Percentiles rank a stretch among this genome's conserved stretches.
phyloP scores from a whole-genome alignment of 1,140 invertebrate species.

The Anastatus disparis region DNA sequence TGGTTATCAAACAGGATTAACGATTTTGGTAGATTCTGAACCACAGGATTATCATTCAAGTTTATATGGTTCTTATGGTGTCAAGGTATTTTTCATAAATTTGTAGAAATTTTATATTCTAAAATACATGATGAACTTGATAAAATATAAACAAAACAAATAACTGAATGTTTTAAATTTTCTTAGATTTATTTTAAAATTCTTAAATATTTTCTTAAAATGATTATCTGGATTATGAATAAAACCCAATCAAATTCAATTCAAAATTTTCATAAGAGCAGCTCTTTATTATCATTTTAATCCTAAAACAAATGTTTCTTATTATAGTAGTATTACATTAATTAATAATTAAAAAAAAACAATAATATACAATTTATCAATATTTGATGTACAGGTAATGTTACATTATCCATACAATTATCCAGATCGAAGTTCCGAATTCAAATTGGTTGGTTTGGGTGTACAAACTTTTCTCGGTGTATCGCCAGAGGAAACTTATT shows the following conservation, averaged over 20 bases:
- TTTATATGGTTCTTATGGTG: slow-evolving; percentile 45
- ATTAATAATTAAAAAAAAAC: neutral
- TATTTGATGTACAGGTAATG: slow-evolving; percentile 67
- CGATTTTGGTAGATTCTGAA: slow-evolving; percentile 66
- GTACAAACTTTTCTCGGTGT: slow-evolving; percentile 71
- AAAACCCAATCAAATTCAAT: too few species aligned
- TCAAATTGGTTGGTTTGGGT: slow-evolving; percentile 66
- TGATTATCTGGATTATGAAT: too few species aligned
- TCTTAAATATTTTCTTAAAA: too few species aligned
- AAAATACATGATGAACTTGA: too few species aligned
- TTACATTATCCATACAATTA: slow-evolving; percentile 72
- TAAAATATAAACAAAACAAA: too few species aligned
- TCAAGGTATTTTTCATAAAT: slow-evolving; percentile 47
- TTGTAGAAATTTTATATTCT: too few species aligned
- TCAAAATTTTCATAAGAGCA: too few species aligned
- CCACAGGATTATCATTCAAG: slow-evolving; percentile 52
- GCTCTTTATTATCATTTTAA: too few species aligned
- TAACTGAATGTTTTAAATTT: too few species aligned
- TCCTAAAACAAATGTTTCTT: too few species aligned
- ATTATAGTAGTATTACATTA: too few species aligned
- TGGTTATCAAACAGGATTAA: slow-evolving; percentile 73
- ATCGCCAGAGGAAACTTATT: slow-evolving; percentile 70
- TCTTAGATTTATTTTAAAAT: too few species aligned
- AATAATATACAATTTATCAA: neutral
- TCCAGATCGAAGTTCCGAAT: slow-evolving; percentile 70